Conservation (phyloP, 2,113 vertebrate species). For the Ptychochromis oligacanthus region DNA sequence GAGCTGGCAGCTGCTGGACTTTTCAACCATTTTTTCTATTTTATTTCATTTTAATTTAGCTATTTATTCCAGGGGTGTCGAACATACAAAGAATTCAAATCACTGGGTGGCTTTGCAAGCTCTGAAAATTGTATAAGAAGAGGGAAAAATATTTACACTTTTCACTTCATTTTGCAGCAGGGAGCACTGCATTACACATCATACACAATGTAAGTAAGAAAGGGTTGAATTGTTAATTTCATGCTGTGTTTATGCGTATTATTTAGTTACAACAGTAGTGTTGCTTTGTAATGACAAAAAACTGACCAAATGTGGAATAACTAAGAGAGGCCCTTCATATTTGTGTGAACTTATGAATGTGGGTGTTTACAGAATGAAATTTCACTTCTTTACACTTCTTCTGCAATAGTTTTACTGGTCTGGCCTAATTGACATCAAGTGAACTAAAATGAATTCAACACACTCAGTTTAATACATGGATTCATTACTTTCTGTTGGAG, state of each 20-base stretch:
- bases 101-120: no score
- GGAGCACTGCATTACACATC: background rate
- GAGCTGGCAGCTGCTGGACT: background rate
- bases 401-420: background rate
- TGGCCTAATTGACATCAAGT: background rate
- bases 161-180: background rate
- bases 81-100: no score
- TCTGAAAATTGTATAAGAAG: no score
- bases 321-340: background rate
- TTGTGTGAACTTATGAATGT: background rate
- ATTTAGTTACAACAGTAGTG: background rate
- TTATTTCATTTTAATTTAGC: background rate
- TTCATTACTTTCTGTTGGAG: background rate
- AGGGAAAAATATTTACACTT: no score
- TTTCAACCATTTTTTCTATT: background rate
- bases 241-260: background rate
- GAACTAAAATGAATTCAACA: background rate
- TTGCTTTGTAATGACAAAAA: background rate
- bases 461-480: background rate
- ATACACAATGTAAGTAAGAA: background rate
- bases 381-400: background rate
- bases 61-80: background rate
- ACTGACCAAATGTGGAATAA: background rate
- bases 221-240: background rate
- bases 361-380: background rate